Percentiles rank a stretch among this genome's conserved stretches.
Evolutionary conservation across 2,113 vertebrate species (phyloP).

Genomic region (Falco punctatus): DNA sequence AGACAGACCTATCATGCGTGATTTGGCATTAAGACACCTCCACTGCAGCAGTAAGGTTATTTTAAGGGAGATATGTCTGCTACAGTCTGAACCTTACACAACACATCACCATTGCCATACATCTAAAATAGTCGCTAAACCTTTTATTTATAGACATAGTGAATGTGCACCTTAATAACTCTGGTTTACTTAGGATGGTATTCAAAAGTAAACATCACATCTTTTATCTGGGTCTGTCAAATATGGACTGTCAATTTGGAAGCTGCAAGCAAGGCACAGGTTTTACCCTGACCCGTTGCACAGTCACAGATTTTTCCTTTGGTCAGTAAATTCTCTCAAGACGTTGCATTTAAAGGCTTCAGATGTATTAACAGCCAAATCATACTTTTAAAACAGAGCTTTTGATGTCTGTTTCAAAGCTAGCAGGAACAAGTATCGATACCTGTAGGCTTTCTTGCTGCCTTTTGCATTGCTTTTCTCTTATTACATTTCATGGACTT

Average conservation of each 20-base stretch:
- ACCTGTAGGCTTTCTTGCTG: background rate
- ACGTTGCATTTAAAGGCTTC: background rate
- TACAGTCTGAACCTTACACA: background rate
- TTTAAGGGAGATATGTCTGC: background rate
- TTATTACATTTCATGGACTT: background rate
- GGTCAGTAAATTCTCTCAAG: background rate
- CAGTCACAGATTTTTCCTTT: background rate
- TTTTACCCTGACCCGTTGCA: background rate
- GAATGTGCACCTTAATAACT: background rate
- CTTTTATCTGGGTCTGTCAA: background rate
- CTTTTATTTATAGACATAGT: background rate
- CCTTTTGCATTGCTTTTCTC: background rate
- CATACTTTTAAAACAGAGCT: background rate
- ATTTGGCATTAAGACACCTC: conserved; percentile 2
- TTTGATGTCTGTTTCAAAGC: background rate
- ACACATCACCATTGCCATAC: background rate
- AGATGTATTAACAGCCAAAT: background rate
- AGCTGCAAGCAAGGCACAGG: background rate
- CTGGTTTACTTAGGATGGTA: background rate
- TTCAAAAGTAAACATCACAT: background rate
- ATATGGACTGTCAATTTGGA: background rate
- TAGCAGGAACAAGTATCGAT: background rate
- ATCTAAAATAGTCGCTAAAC: background rate
- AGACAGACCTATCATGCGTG: background rate
- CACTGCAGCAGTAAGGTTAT: background rate